Evolutionary conservation across 2,797 vertebrate species (phyloP).

Genomic region (Corythornis leucogaster): DNA sequence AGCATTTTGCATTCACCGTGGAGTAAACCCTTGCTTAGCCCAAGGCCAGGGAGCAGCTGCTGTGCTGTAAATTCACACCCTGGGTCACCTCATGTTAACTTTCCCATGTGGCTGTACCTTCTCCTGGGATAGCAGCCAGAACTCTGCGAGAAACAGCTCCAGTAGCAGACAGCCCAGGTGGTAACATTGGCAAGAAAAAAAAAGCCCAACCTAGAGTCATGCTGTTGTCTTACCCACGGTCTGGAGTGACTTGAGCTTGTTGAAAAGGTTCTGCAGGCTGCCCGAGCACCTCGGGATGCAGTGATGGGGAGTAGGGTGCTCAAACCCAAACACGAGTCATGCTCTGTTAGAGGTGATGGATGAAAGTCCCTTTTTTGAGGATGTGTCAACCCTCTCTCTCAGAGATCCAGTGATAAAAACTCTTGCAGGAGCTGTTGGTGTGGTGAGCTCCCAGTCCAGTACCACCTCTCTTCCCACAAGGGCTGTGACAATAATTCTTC

Average conservation of each 20-base stretch:
- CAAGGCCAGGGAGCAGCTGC: background rate
- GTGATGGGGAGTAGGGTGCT: background rate
- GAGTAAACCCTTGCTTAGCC: background rate
- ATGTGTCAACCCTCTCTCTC: background rate
- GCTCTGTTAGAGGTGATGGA: background rate
- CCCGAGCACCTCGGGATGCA: accelerated
- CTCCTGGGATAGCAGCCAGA: background rate
- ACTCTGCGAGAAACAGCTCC: accelerated
- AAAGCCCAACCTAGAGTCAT: background rate
- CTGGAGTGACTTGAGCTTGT: background rate
- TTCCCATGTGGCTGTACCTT: background rate
- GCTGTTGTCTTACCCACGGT: accelerated
- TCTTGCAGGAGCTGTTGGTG: background rate
- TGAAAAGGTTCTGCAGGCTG: background rate
- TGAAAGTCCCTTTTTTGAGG: background rate
- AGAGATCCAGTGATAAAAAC: background rate
- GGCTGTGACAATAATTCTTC: background rate
- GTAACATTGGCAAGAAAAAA: background rate
- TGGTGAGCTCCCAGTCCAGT: background rate
- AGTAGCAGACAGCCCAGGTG: background rate
- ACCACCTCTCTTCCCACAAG: background rate
- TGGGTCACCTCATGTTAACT: background rate
- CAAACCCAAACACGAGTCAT: background rate
- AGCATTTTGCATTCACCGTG: background rate
- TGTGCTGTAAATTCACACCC: background rate